Percentiles rank a stretch among this genome's conserved stretches.
These are phyloP conservation scores for Calypte anna DNA, from an alignment of 2,113 vertebrate species.

Conservation along the genomic window DNA sequence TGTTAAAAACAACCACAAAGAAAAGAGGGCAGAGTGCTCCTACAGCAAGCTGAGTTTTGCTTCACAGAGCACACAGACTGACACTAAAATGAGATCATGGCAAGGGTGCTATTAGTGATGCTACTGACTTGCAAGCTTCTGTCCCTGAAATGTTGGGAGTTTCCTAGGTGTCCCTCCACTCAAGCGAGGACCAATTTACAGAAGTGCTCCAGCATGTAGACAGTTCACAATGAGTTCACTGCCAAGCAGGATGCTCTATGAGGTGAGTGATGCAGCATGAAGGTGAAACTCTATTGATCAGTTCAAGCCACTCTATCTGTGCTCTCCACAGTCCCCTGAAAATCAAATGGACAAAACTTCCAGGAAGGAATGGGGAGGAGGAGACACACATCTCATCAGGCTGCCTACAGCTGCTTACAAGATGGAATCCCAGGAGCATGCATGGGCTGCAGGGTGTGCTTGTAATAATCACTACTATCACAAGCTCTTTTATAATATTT, in stretches of 20 bases:
- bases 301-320: not conserved
- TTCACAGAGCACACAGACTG: not conserved
- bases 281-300: not conserved
- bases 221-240: not conserved
- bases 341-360: not conserved
- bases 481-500: not conserved
- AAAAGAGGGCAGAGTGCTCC: not conserved
- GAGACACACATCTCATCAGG: rapidly evolving
- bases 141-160: not conserved
- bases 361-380: not conserved
- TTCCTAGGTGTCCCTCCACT: not conserved
- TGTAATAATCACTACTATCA: not conserved
- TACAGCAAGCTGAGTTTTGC: not conserved
- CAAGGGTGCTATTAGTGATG: not conserved
- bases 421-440: not conserved
- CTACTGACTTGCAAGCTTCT: not conserved
- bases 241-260: rapidly evolving
- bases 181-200: not conserved
- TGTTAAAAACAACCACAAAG: not conserved
- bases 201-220: not conserved
- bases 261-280: not conserved
- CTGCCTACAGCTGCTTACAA: not conserved
- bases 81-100: not conserved
- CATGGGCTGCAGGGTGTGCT: rapidly evolving
- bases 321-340: not conserved